Evolutionary conservation across 1,140 invertebrate genomes (phyloP), one percentile per base, ranked within the genome.

Genomic region (Drosophila nikananu): DNA sequence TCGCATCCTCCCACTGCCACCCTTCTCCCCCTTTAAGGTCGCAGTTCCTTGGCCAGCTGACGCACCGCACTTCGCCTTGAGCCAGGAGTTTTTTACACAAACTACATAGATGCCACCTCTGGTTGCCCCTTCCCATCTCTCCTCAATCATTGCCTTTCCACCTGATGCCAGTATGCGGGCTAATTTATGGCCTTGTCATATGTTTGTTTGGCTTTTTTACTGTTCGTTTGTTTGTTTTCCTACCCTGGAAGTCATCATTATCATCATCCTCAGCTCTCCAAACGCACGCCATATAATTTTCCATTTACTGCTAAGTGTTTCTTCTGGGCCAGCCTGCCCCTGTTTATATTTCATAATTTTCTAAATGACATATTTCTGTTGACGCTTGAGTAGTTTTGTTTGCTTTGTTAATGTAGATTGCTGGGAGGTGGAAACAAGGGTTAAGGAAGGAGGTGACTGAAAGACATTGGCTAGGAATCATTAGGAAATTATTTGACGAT

Each of bases 131-230:
- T 1, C 21, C 44, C 21, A 23, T 23, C 8, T 7, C 41, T 41
- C 73, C 49, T 62, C 71, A 86, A 81, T 78, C 81, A 81, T 84
- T 70, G 84, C 84, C 32, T 70, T 89, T 68, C 86, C 84, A 87
- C 84, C 84, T 87, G 84, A 87, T 87, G 83, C 77, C 83, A 60
- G 57, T 54, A 87, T 87, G 84, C 84, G 84, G 84, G 84, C 84
- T 87, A 84, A 87, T 87, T 87, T 87, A 87, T 87, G 70, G 86
- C 86, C 74, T 89, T 66, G 62, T 89, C 84, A 83, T 74, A 75
- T 87, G 79, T 70, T 72, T 71, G 44, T 74, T 74, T 75, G 65
- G 9, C 55, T 76, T 80, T 80, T 44, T 78, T 75, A 74, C 44
- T 49, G 35, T 63, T 57, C 76, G 75, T 79, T 51, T 80, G 75